These are phyloP conservation scores for Carduelis carduelis DNA, from an alignment of 2,797 vertebrate species.

Conservation along the genomic window DNA sequence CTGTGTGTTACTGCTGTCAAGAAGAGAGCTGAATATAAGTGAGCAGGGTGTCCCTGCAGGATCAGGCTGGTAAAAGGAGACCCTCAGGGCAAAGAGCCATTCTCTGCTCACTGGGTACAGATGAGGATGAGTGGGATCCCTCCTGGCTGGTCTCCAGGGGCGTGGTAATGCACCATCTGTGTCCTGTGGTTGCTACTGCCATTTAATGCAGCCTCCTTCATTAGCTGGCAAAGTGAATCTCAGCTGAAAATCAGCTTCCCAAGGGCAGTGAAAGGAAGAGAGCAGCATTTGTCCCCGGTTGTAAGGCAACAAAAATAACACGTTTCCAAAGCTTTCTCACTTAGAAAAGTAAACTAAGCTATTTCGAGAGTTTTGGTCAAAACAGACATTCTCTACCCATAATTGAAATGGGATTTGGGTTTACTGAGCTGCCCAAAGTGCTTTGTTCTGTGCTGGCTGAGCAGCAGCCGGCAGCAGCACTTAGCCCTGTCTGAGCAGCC, in stretches of 20 bases:
- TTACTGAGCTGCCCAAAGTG: neutral
- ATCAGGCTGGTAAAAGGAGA: rapidly evolving
- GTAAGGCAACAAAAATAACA: neutral
- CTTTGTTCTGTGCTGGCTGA: neutral
- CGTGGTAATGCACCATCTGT: rapidly evolving
- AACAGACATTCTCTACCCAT: neutral
- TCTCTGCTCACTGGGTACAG: rapidly evolving
- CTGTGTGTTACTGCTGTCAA: neutral
- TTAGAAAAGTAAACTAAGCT: neutral
- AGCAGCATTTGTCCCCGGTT: neutral
- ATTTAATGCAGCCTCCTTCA: neutral
- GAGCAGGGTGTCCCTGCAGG: neutral
- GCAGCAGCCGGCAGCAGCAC: neutral
- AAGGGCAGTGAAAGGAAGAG: neutral
- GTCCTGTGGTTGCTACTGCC: neutral
- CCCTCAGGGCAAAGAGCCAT: neutral
- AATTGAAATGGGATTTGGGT: neutral
- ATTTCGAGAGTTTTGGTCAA: neutral
- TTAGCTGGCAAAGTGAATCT: neutral
- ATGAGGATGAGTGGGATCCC: neutral
- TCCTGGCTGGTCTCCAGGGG: neutral
- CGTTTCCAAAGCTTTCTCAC: neutral
- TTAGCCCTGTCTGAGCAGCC: neutral
- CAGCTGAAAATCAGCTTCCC: neutral
- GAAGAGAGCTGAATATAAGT: neutral